Evolutionary conservation across 1,140 invertebrate genomes (phyloP), one percentile per base, ranked within the genome.

Genomic region (Camponotus floridanus): DNA sequence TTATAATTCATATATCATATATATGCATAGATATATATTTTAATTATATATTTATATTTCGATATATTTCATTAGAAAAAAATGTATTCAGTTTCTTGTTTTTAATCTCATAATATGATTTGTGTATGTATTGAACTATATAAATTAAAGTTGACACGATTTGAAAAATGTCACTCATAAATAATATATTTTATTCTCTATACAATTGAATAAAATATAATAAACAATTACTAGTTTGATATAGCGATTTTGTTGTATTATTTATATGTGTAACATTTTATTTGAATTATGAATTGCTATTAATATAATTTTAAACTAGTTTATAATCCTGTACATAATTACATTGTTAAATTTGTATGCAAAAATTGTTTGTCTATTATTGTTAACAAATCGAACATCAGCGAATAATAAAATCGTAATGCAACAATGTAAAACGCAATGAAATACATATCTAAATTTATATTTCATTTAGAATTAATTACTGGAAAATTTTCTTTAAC

Each of bases 251-350:
- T 7, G 45, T 83, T 21, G 31, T 70, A 5, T 57, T 8, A 70
- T 70, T 21, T 80, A 80, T 45, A n/a, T 80, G 11, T 62, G 45
- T 33, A 39, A 55, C 21, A 70, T 80, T 59, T 55, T 39, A 42
- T 18, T 1, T 80, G 13, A 59, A 70, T 39, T 13, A 42, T 6
- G 67, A 65, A 76, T 45, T 39, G 11, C 45, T 68, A 67, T 36
- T 70, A 51, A 33, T 21, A 0, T 26, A 85, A 84, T 71, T 87
- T 15, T 61, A 80, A n/a, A 42, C 18, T 39, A 42, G 21, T 33
- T 57, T 51, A 51, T 39, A 64, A 71, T 59, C 36, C 55, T 81
- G 26, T 88, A 78, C 65, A 73, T 88, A 80, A 61, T 36, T 88
- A 89, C 31, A 67, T 71, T 26, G n/a, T 31, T 59, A 42, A 67